These are phyloP conservation scores for Schmidtea mediterranea DNA, from an alignment of 1,140 invertebrate species.

Conservation along the genomic window DNA sequence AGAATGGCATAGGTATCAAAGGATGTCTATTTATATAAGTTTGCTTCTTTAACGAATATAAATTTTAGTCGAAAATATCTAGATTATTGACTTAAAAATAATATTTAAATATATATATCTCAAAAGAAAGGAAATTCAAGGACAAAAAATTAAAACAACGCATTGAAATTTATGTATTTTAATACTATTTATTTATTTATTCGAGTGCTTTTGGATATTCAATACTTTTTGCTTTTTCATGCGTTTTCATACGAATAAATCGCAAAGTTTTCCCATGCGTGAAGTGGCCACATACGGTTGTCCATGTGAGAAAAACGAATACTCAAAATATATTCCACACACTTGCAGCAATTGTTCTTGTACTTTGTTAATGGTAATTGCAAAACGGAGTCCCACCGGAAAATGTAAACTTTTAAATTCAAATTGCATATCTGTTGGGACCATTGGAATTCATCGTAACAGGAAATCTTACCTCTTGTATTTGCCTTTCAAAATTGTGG, in stretches of 20 bases:
- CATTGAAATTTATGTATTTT: neutral
- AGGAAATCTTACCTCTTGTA: constrained; percentile 7
- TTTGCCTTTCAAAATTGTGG: neutral
- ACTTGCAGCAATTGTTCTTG: constrained; percentile 28
- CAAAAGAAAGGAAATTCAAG: too few species aligned
- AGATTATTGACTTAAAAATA: too few species aligned
- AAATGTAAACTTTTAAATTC: constrained; percentile 31
- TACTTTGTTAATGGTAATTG: constrained; percentile 33
- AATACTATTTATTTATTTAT: too few species aligned
- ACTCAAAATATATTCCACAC: constrained; percentile 6
- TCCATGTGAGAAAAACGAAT: constrained; percentile 2
- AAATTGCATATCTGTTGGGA: constrained; percentile 10
- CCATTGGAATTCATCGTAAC: constrained; percentile 9
- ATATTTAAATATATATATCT: too few species aligned
- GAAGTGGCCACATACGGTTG: constrained; percentile 2
- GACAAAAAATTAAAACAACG: too few species aligned
- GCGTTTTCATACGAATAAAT: constrained; percentile 1
- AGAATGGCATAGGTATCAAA: too few species aligned
- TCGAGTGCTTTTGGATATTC: constrained; percentile 1
- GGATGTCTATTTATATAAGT: too few species aligned
- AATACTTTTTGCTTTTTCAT: neutral
- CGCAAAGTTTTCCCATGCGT: neutral
- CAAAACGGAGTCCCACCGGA: constrained; percentile 27
- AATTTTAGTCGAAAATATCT: too few species aligned
- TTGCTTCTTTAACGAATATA: too few species aligned